A percentile compares a stretch with the other conserved stretches of the same genome.
phyloP scores from a whole-genome alignment of 1,140 invertebrate species.

The Drosophila persimilis region DNA sequence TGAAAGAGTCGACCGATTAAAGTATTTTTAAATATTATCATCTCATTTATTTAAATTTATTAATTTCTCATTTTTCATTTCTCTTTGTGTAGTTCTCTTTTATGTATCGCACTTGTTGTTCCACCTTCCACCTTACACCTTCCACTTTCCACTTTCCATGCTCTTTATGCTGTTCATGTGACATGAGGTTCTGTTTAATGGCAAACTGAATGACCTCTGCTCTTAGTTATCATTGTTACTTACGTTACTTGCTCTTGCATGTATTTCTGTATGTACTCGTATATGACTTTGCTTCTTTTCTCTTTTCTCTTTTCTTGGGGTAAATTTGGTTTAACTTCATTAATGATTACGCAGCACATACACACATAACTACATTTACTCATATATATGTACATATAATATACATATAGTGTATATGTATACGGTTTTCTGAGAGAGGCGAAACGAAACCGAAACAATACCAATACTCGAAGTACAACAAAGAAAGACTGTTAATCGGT shows the following conservation, averaged over 20 bases:
- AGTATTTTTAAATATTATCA: constrained; percentile 50
- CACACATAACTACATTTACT: constrained; percentile 50
- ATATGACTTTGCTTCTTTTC: constrained; percentile 9
- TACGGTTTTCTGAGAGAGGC: constrained; percentile 40
- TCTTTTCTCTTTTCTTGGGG: not conserved
- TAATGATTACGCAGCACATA: constrained; percentile 52
- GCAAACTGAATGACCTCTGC: constrained; percentile 33
- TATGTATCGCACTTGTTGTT: constrained; percentile 20
- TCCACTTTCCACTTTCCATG: not conserved
- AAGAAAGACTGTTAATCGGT: too few species aligned
- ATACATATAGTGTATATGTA: constrained; percentile 44
- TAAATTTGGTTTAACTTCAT: constrained; percentile 18
- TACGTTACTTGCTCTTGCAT: constrained; percentile 40
- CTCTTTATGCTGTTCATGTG: constrained; percentile 20
- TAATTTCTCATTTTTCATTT: constrained; percentile 46
- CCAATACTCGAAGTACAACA: constrained; percentile 1
- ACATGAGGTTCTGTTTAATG: constrained; percentile 25
- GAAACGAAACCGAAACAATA: constrained; percentile 24
- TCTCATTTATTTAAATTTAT: constrained; percentile 52
- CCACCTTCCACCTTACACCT: too few species aligned
- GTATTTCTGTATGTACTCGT: constrained; percentile 14
- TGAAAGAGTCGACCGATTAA: not conserved
- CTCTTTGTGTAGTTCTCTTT: constrained; percentile 19
- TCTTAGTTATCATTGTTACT: constrained; percentile 40
- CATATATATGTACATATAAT: constrained; percentile 44